Percentiles rank a stretch among this genome's conserved stretches.
Evolutionary conservation across 2,113 vertebrate genomes (phyloP).

Genomic region (Tychaedon coryphoeus): DNA sequence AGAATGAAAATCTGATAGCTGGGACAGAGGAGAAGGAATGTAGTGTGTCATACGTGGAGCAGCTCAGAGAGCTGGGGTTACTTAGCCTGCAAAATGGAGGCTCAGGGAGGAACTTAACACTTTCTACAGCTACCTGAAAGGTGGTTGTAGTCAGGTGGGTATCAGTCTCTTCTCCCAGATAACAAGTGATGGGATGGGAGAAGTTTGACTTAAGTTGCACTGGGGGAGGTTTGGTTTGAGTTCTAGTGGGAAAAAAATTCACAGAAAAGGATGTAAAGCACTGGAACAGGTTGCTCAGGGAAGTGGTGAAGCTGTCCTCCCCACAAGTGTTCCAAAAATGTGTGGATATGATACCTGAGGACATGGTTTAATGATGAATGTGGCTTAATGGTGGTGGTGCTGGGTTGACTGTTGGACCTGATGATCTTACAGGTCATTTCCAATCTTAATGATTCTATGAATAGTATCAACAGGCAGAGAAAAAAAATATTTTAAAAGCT

Average conservation of each 20-base stretch:
- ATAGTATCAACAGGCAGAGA: neutral
- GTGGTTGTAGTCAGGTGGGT: neutral
- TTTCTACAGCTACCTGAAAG: neutral
- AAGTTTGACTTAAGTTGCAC: neutral
- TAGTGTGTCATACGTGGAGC: neutral
- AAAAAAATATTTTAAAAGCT: neutral
- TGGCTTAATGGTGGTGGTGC: neutral
- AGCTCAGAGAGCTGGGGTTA: neutral
- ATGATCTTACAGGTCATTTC: neutral
- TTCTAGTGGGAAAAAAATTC: neutral
- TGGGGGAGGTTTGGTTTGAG: neutral
- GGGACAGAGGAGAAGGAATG: neutral
- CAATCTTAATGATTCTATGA: neutral
- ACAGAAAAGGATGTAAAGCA: neutral
- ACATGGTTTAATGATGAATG: neutral
- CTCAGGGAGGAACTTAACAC: neutral
- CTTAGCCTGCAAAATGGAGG: neutral
- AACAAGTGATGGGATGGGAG: neutral
- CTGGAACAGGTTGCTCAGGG: neutral
- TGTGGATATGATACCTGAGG: neutral
- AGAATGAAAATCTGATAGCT: neutral
- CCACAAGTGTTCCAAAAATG: neutral
- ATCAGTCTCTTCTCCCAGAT: neutral
- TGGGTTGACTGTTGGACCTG: neutral
- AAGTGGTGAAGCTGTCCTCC: neutral